Evolutionary conservation across 2,888 invertebrate species (phyloP), one percentile per base, ranked within the genome.

Genomic region (Lepidonotus clava): DNA sequence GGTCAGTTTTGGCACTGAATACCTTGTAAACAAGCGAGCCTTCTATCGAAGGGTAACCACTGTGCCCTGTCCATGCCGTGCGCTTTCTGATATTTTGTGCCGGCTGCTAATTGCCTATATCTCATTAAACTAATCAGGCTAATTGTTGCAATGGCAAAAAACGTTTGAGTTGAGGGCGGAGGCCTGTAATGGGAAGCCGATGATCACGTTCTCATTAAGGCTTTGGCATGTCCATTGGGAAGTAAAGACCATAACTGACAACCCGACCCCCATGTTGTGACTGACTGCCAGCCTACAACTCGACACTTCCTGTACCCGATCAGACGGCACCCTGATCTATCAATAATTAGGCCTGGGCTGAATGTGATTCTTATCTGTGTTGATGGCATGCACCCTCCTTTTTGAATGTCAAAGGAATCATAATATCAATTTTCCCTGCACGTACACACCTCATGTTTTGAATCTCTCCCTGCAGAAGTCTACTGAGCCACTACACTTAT

Each of bases 71-170:
- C 28, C n/a, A 4, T 32, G 46, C 61, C 61, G 24, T 11, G 24
- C 61, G 28, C 61, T 46, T 24, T 61, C 61, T 61, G 61, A 61
- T 61, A 61, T 61, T 61, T 32, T 61, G 61, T 61, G 61, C 24
- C 28, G 24, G 28, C 28, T 24, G 28, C 61, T 61, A 61, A 61
- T 61, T 61, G 28, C 61, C 61, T 61, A 24, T 61, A 61, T 61
- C 61, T 32, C 24, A 61, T 61, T 61, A 61, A 61, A 61, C 11
- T 61, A 61, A 61, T 61, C 61, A 61, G 61, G 61, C 61, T 61
- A 61, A 28, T 61, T 53, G 24, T 11, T 61, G 28, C 24, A 32
- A n/a, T 61, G 24, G 24, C 28, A 61, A n/a, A 61, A 61, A 53
- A n/a, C 28, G 28, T 32, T 61, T 2, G 28, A 24, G n/a, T 24